Evolutionary conservation across 2,113 vertebrate genomes (phyloP).

Genomic region (Seriola quinqueradiata): DNA sequence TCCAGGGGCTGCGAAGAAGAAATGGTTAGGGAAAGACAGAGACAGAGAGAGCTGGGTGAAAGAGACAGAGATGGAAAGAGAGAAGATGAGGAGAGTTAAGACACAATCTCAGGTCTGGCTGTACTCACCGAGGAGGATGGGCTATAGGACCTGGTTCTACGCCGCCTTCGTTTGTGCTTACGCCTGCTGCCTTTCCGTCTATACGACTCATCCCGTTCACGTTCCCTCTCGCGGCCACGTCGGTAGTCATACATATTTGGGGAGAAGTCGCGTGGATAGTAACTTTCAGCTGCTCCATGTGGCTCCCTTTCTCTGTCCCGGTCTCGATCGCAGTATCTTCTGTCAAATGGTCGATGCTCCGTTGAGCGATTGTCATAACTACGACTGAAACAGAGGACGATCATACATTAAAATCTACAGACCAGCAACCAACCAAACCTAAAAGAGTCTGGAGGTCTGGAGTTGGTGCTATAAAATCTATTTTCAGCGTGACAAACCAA

Average conservation of each 20-base stretch:
- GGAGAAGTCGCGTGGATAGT: constrained; percentile 89
- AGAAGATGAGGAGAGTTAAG: constrained; percentile 68
- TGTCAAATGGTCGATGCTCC: constrained; percentile 89
- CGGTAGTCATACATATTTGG: constrained; percentile 91
- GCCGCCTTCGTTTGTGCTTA: constrained; percentile 96
- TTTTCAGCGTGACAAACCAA: neutral
- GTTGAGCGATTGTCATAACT: constrained; percentile 92
- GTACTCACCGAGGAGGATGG: constrained; percentile 97
- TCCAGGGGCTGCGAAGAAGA: constrained; percentile 81
- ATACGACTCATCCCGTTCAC: constrained; percentile 82
- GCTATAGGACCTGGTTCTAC: constrained; percentile 98
- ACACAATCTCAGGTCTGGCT: constrained; percentile 67
- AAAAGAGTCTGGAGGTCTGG: neutral
- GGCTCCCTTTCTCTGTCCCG: constrained; percentile 85
- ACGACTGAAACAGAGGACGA: constrained; percentile 61
- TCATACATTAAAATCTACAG: neutral
- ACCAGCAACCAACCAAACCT: neutral
- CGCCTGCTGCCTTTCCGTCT: constrained; percentile 95
- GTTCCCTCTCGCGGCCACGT: constrained; percentile 89
- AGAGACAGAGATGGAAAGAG: constrained; percentile 67
- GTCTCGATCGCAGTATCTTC: constrained; percentile 90
- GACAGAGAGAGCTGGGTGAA: constrained; percentile 66
- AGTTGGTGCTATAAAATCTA: neutral
- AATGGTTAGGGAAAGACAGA: constrained; percentile 79
- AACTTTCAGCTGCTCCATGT: constrained; percentile 85